phyloP scores from a whole-genome alignment of 1,140 invertebrate species.

The Diachasma alloeum region DNA sequence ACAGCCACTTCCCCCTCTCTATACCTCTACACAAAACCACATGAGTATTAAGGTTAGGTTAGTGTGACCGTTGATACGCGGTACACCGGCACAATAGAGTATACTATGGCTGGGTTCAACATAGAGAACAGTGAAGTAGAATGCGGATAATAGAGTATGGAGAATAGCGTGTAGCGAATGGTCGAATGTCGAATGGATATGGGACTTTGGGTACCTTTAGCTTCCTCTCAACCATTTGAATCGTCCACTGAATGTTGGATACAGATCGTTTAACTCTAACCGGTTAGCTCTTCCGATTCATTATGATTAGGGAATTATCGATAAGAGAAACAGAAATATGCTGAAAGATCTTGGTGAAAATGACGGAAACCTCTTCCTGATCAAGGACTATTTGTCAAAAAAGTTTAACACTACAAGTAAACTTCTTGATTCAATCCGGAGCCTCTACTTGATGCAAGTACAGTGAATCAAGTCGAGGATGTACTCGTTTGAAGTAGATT shows the following conservation, averaged over 20 bases:
- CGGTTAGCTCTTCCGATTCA: slow-evolving; percentile 58
- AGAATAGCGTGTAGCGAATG: slow-evolving; percentile 55
- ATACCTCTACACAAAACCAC: neutral
- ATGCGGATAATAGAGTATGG: slow-evolving; percentile 63
- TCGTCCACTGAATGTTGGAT: slow-evolving; percentile 43
- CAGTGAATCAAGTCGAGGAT: too few species aligned
- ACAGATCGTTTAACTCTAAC: slow-evolving; percentile 55
- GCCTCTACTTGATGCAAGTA: too few species aligned
- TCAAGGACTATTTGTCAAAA: too few species aligned
- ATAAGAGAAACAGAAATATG: too few species aligned
- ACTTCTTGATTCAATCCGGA: too few species aligned
- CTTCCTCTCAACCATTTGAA: neutral
- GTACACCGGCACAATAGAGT: slow-evolving; percentile 56
- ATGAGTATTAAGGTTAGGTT: slow-evolving; percentile 35
- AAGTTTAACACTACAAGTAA: too few species aligned
- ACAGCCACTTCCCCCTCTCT: neutral
- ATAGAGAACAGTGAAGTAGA: slow-evolving; percentile 42
- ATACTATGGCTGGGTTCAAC: slow-evolving; percentile 50
- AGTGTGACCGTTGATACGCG: slow-evolving; percentile 58
- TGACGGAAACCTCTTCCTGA: too few species aligned
- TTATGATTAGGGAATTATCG: slow-evolving; percentile 36
- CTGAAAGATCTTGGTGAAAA: too few species aligned
- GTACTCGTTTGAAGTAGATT: too few species aligned
- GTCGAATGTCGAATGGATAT: slow-evolving; percentile 25
- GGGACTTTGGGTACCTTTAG: neutral